phyloP scores from a whole-genome alignment of 2,797 vertebrate genomes.

The Sebastes iracundus region DNA sequence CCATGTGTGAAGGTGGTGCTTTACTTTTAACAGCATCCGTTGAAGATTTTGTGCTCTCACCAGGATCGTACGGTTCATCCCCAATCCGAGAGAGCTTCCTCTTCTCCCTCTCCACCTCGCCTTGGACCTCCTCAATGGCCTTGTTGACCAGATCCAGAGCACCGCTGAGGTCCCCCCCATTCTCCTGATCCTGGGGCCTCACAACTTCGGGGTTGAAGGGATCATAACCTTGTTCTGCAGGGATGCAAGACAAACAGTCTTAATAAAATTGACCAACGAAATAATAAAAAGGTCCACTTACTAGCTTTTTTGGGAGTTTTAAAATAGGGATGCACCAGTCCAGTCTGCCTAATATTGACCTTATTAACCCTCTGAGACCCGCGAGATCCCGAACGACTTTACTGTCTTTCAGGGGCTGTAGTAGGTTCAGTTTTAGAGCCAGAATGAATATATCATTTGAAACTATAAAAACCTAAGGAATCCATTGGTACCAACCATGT shows the following conservation, averaged over 20 bases:
- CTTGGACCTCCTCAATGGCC: constrained; percentile 93
- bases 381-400: not conserved
- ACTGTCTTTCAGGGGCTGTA: not conserved
- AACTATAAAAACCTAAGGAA: too few relatives aligned
- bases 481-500: too few relatives aligned
- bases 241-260: constrained; percentile 3
- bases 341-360: not conserved
- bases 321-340: not conserved
- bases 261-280: not conserved
- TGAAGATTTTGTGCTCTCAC: constrained; percentile 66
- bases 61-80: constrained; percentile 86
- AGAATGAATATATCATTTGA: too few relatives aligned
- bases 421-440: too few relatives aligned
- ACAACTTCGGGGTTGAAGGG: constrained; percentile 93
- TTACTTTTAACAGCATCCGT: constrained; percentile 68
- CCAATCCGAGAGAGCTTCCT: constrained; percentile 86
- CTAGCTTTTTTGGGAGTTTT: not conserved
- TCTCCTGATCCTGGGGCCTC: constrained; percentile 72
- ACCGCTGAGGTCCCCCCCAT: constrained; percentile 79
- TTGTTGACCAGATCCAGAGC: constrained; percentile 93
- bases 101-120: constrained; percentile 92
- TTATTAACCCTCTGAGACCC: not conserved
- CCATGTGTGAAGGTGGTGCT: constrained; percentile 75
- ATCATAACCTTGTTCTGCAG: constrained; percentile 91
- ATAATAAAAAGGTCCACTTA: not conserved